These are phyloP conservation scores for Tursiops truncatus DNA, from an alignment of 2,113 vertebrate species.

Conservation along the genomic window DNA sequence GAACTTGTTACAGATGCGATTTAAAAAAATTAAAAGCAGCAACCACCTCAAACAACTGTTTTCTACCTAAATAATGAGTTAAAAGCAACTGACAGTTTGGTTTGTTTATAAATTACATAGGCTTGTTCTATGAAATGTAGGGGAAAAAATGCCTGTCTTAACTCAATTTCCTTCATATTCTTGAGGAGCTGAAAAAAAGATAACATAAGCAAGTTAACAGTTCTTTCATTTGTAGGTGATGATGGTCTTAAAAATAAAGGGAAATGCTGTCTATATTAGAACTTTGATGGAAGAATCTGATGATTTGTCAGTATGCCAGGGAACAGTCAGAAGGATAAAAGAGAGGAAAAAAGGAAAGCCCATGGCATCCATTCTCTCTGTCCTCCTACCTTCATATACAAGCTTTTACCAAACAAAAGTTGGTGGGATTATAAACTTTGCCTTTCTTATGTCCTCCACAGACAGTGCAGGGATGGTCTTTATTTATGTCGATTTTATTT, in stretches of 20 bases:
- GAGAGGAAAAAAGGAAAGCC: not conserved
- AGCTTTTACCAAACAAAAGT: not conserved
- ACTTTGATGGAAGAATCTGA: not conserved
- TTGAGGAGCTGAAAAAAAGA: not conserved
- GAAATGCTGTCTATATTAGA: not conserved
- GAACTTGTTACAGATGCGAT: not conserved
- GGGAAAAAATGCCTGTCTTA: not conserved
- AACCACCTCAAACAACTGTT: not conserved
- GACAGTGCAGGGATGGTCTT: not conserved
- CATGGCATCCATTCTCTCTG: not conserved
- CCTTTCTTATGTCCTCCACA: not conserved
- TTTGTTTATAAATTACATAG: constrained; percentile 40
- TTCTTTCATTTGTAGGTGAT: not conserved
- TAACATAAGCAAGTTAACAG: not conserved
- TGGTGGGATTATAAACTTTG: not conserved
- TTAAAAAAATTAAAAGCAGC: not conserved
- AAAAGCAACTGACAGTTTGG: not conserved
- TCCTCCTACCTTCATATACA: not conserved
- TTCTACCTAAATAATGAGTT: constrained; percentile 4
- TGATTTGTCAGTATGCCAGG: not conserved
- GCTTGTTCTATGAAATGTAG: not conserved
- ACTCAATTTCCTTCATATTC: not conserved
- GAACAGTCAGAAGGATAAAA: not conserved
- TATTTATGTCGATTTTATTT: not conserved
- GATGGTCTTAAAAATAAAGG: not conserved